These are phyloP conservation scores for Thaumatotibia leucotreta DNA, from an alignment of 1,140 invertebrate species.

Conservation along the genomic window DNA sequence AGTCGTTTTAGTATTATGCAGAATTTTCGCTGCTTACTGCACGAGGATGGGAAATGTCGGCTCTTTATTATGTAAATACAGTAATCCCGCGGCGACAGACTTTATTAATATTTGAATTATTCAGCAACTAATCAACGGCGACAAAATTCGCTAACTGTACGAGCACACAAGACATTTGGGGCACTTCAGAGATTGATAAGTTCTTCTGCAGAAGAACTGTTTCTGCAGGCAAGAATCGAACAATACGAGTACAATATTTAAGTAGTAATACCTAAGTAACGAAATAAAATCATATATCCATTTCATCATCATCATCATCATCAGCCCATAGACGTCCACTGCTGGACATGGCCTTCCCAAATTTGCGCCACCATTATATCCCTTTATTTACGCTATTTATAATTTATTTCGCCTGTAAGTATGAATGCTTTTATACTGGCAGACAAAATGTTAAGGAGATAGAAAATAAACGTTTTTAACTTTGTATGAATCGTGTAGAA, in stretches of 20 bases:
- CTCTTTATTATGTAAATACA: constrained; percentile 45
- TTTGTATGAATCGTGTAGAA: neutral
- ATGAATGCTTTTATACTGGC: neutral
- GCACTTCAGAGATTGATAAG: too few species aligned
- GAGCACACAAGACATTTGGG: neutral
- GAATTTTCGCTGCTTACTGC: constrained; percentile 23
- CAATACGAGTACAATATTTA: too few species aligned
- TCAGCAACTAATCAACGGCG: constrained; percentile 33
- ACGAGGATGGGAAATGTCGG: constrained; percentile 25
- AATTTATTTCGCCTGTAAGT: neutral
- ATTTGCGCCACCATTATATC: neutral
- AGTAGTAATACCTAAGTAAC: too few species aligned
- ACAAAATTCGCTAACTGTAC: neutral
- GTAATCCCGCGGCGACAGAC: constrained; percentile 29
- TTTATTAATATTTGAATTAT: constrained; percentile 42
- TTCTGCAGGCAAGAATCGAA: neutral
- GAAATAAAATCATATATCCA: too few species aligned
- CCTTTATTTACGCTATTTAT: neutral
- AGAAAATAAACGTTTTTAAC: neutral
- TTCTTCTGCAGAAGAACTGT: too few species aligned
- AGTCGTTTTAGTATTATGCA: constrained; percentile 25
- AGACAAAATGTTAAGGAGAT: neutral
- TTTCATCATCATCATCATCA: too few species aligned
- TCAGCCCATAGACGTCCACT: too few species aligned
- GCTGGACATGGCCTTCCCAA: too few species aligned